Evolutionary conservation across 2,888 invertebrate species (phyloP), one percentile per base, ranked within the genome.

Genomic region (Spatulosminthurus flaviceps): DNA sequence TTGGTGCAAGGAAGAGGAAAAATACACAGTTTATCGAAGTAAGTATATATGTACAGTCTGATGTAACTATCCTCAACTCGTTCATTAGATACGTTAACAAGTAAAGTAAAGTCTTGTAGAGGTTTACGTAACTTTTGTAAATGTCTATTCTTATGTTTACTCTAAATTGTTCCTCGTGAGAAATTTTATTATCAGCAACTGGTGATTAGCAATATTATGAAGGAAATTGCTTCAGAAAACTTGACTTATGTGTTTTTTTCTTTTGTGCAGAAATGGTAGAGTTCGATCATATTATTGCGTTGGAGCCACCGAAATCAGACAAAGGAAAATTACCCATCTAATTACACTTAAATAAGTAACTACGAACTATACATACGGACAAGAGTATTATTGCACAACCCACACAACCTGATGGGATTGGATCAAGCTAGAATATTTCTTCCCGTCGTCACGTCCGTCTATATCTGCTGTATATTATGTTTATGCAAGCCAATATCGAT

Each of bases 1-100:
- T 19, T 51, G 51, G 51, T 51, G 51, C 51, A 51, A n/a, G 51
- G 51, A 51, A 51, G 51, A 51, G 51, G 51, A 51, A 51, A 51
- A 51, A 16, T 51, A 19, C n/a, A 51, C n/a, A 13, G n/a, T 51
- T 51, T 51, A 51, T 51, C 16, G 51, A 51, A 51, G 51, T 51
- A 51, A 51, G 51, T 51, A 51, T 34, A 34, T 4, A 7, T 7
- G 9, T 34, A 34, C 4, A 34, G 4, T 34, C 5, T 34, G n/a
- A 34, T 34, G 4, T 34, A 9, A 9, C 1, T 51, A 9, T 51
- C n/a, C 2, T 19, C 5, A 51, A 4, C 51, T 9, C 9, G 51
- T 41, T 41, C 51, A 51, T 51, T 51, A 51, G 1, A 51, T 51
- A 51, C 51, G 1, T n/a, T 5, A 5, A 4, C 1, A 11, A 11